phyloP scores from a whole-genome alignment of 2,888 invertebrate genomes.

The Tipula lateralis region DNA sequence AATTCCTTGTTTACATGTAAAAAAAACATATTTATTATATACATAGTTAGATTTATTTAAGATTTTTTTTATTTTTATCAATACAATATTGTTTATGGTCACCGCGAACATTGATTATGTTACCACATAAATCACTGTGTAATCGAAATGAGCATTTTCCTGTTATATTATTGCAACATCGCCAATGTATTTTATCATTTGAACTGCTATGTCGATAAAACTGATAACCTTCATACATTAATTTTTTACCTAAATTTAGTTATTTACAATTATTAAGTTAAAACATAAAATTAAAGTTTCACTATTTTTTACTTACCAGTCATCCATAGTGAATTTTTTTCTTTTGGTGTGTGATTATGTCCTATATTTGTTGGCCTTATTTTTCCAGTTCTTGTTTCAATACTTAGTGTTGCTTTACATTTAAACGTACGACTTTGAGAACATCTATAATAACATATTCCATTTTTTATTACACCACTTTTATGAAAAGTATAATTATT shows the following conservation, averaged over 20 bases:
- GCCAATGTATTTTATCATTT: slow-evolving; percentile 35
- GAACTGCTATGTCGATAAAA: slow-evolving; percentile 35
- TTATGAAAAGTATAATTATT: slow-evolving; percentile 34
- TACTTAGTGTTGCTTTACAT: slow-evolving; percentile 33
- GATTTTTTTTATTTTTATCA: neutral
- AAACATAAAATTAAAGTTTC: too few relatives aligned
- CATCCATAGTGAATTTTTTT: slow-evolving; percentile 26
- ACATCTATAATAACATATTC: slow-evolving; percentile 34
- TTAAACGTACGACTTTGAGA: slow-evolving; percentile 31
- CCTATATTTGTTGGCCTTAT: slow-evolving; percentile 32
- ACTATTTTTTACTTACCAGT: slow-evolving; percentile 33
- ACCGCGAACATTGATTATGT: slow-evolving; percentile 33
- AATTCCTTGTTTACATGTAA: neutral
- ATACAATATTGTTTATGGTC: slow-evolving; percentile 30
- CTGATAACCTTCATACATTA: slow-evolving; percentile 31
- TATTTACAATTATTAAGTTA: neutral
- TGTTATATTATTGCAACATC: slow-evolving; percentile 30
- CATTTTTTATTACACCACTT: slow-evolving; percentile 35
- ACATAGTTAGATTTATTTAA: neutral
- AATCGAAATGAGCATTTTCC: slow-evolving; percentile 33
- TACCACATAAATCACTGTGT: slow-evolving; percentile 34
- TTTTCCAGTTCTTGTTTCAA: slow-evolving; percentile 25
- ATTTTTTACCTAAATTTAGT: slow-evolving; percentile 34
- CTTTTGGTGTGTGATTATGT: slow-evolving; percentile 34
- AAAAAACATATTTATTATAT: neutral